Conservation (phyloP, 2,113 vertebrate genomes). For the Apodemus sylvaticus region DNA sequence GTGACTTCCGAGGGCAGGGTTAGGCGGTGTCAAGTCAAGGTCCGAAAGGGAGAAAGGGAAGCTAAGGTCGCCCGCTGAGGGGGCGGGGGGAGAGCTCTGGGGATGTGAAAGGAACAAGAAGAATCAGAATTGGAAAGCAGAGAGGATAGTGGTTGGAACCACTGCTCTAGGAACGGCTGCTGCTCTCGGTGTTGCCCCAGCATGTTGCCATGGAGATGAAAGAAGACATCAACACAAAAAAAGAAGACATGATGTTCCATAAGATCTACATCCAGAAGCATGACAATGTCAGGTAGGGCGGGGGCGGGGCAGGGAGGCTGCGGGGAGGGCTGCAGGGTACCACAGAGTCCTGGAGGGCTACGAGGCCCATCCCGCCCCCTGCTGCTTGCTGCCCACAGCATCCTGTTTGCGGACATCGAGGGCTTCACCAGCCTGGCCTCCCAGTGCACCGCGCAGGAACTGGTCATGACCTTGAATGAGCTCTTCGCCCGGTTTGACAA, state of each 20-base stretch:
- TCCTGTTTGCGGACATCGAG: constrained; percentile 97
- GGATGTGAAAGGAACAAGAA: background rate
- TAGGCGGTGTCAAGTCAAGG: background rate
- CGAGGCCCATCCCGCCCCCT: background rate
- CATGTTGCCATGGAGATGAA: constrained; percentile 99
- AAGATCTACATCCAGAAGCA: constrained; percentile 99
- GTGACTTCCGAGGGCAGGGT: background rate
- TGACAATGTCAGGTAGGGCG: constrained; percentile 95
- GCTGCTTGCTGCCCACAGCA: constrained; percentile 86
- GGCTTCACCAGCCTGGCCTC: constrained; percentile 97
- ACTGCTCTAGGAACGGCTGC: constrained; percentile 92
- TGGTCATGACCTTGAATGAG: constrained; percentile 98
- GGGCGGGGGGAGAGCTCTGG: background rate
- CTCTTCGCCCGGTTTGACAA: constrained; percentile 98
- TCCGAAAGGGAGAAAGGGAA: constrained; percentile 1
- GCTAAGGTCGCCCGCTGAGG: background rate
- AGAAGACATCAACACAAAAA: constrained; percentile 98
- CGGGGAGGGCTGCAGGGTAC: background rate
- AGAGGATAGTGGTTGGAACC: constrained; percentile 34
- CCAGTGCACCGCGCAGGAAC: constrained; percentile 97
- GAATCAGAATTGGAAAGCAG: background rate
- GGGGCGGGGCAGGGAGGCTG: background rate
- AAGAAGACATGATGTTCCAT: constrained; percentile 99
- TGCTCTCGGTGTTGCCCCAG: constrained; percentile 96
- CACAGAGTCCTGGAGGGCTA: background rate